These are phyloP conservation scores for Saccopteryx leptura DNA, from an alignment of 2,113 vertebrate genomes.

Conservation along the genomic window DNA sequence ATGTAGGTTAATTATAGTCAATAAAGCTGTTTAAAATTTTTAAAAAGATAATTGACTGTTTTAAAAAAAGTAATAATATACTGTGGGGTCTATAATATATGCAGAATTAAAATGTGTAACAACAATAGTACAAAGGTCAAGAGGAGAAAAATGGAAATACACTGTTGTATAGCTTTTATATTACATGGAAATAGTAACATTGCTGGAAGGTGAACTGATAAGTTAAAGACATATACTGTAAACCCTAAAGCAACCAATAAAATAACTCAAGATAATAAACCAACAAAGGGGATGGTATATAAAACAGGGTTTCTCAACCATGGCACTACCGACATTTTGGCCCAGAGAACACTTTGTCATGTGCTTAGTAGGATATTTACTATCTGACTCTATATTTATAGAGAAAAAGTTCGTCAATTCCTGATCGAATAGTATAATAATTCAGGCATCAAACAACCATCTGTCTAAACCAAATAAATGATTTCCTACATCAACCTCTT, in stretches of 20 bases:
- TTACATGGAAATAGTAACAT: neutral
- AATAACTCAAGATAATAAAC: slow-evolving; percentile 52
- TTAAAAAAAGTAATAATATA: slow-evolving; percentile 10
- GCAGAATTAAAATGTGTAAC: neutral
- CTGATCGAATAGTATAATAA: slow-evolving; percentile 37
- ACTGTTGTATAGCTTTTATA: slow-evolving; percentile 14
- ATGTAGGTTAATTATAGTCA: slow-evolving; percentile 31
- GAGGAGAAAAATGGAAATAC: neutral
- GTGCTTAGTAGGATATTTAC: neutral
- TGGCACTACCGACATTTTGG: neutral
- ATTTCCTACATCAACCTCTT: slow-evolving; percentile 30
- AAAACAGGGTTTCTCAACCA: neutral
- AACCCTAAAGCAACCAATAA: slow-evolving; percentile 51
- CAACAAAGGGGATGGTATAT: neutral
- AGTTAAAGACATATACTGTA: neutral
- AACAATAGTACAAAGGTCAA: neutral
- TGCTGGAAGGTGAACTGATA: neutral
- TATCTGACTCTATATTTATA: neutral
- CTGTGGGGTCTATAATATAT: neutral
- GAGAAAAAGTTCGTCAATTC: neutral
- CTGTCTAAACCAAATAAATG: neutral
- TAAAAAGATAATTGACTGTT: slow-evolving; percentile 40
- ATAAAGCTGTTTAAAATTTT: neutral
- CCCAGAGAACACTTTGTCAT: neutral
- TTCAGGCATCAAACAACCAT: slow-evolving; percentile 6